Percentiles rank a stretch among this genome's conserved stretches.
Conservation (phyloP, 1,140 invertebrate genomes). For the Pantala flavescens region DNA sequence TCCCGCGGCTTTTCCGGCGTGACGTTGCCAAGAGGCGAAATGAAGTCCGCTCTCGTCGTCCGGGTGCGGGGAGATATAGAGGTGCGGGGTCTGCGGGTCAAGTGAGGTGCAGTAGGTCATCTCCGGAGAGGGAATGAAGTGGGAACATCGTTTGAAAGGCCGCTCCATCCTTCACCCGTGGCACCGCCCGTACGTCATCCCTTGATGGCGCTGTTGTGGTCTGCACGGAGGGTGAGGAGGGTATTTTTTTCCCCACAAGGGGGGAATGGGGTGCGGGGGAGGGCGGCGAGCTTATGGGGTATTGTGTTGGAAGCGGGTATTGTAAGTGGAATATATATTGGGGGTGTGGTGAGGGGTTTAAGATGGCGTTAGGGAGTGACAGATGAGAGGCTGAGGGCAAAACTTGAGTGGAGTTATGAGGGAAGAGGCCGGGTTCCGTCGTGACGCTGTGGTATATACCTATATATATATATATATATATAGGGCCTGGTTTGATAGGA, state of each 20-base stretch:
- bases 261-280: background rate
- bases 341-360: background rate
- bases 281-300: background rate
- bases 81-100: background rate
- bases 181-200: background rate
- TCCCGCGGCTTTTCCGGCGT: no score
- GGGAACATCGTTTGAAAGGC: background rate
- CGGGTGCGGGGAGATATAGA: background rate
- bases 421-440: background rate
- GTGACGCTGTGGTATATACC: no score
- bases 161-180: conserved; percentile 1
- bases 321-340: background rate
- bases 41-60: no score
- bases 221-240: background rate
- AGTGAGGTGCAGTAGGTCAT: no score
- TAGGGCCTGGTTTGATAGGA: no score
- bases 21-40: no score
- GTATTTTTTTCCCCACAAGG: background rate
- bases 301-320: background rate
- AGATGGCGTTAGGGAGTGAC: background rate
- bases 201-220: background rate
- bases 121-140: background rate
- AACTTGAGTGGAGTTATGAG: background rate
- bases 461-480: no score
- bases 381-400: background rate